Evolutionary conservation across 2,888 invertebrate species (phyloP).

Genomic region (Exocentrus adspersus): DNA sequence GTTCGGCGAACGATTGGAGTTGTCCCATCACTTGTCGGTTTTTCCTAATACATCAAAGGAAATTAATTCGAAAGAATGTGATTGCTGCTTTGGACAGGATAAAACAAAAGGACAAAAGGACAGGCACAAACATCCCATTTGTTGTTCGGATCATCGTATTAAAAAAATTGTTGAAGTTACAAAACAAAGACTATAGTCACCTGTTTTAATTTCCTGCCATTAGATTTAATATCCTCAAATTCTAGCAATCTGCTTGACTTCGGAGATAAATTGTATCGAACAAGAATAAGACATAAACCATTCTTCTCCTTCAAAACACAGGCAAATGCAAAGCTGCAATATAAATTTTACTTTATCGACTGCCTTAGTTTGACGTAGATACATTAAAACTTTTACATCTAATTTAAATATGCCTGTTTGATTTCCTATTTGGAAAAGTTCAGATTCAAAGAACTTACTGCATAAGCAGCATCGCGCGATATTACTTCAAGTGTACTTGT

Average conservation of each 20-base stretch:
- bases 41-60: too few relatives aligned
- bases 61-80: too few relatives aligned
- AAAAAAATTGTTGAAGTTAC: too few relatives aligned
- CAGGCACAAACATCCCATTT: too few relatives aligned
- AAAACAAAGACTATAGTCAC: background rate
- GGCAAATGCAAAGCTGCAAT: slow-evolving; percentile 7
- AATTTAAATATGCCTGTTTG: slow-evolving; percentile 28
- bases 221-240: background rate
- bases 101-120: too few relatives aligned
- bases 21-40: too few relatives aligned
- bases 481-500: slow-evolving; percentile 35
- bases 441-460: slow-evolving; percentile 4
- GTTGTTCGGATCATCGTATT: too few relatives aligned
- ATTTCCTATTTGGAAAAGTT: slow-evolving; percentile 27
- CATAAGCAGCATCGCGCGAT: slow-evolving; percentile 24
- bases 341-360: slow-evolving; percentile 15
- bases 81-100: too few relatives aligned
- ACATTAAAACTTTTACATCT: slow-evolving; percentile 25
- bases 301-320: background rate
- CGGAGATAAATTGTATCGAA: background rate
- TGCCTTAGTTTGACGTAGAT: background rate
- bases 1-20: too few relatives aligned
- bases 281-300: background rate
- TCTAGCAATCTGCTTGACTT: background rate
- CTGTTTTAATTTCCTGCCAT: slow-evolving; percentile 7